Evolutionary conservation across 1,140 invertebrate genomes (phyloP).

Genomic region (Steinernema khuongi): DNA sequence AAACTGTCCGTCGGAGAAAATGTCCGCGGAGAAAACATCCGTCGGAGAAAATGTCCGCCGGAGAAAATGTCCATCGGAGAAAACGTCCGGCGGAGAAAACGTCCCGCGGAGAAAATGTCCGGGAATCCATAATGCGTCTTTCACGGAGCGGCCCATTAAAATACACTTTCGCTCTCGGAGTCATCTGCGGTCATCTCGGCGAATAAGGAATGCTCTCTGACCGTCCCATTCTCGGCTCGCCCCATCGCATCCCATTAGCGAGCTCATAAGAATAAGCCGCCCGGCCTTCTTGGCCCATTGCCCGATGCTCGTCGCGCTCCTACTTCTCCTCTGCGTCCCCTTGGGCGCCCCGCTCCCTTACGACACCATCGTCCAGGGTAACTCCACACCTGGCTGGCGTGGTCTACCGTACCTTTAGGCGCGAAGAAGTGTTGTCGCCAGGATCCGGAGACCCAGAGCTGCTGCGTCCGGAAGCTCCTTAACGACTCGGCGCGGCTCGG

Average conservation of each 20-base stretch:
- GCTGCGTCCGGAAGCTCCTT: not conserved
- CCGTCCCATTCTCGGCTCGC: too few relatives aligned
- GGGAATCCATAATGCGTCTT: too few relatives aligned
- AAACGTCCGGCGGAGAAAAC: too few relatives aligned
- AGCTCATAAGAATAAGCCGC: not conserved
- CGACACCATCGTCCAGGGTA: not conserved
- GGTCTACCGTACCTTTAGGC: constrained; percentile 6
- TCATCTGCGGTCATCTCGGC: too few relatives aligned
- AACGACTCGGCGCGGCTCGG: not conserved
- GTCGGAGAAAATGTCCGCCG: too few relatives aligned
- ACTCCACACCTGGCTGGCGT: not conserved
- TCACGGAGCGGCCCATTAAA: too few relatives aligned
- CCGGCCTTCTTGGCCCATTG: not conserved
- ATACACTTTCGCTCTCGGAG: too few relatives aligned
- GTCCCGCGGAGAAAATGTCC: too few relatives aligned
- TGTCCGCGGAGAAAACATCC: too few relatives aligned
- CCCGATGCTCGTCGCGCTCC: not conserved
- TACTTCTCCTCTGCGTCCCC: not conserved
- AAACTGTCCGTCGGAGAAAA: too few relatives aligned
- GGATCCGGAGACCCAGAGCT: not conserved
- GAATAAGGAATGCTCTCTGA: too few relatives aligned
- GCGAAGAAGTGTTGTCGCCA: not conserved
- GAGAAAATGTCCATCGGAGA: too few relatives aligned
- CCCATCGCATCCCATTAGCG: constrained; percentile 11
- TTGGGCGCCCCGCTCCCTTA: not conserved